A percentile compares a stretch with the other conserved stretches of the same genome.
Conservation (phyloP, 2,797 vertebrate species). For the Acanthurus leucopareius region DNA sequence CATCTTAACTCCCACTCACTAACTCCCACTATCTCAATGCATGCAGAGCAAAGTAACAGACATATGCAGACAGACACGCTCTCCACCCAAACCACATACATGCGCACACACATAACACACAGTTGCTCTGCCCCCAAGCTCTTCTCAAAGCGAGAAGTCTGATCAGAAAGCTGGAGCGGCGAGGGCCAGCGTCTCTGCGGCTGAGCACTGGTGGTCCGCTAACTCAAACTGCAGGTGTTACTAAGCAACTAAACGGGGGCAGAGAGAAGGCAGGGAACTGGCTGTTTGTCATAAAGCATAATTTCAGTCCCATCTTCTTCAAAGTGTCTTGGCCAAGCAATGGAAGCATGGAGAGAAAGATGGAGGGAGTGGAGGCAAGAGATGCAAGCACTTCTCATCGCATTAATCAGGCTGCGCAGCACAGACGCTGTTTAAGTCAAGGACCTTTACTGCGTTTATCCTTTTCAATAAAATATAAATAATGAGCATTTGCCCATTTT, state of each 20-base stretch:
- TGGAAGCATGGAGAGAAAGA: conserved; percentile 46
- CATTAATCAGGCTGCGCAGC: conserved; percentile 26
- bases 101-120: conserved; percentile 14
- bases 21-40: conserved; percentile 70
- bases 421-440: conserved; percentile 19
- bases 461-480: conserved; percentile 1
- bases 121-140: conserved; percentile 67
- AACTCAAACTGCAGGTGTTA: conserved; percentile 87
- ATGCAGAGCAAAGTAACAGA: conserved; percentile 60
- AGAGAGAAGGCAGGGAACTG: conserved; percentile 81
- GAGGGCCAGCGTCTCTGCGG: conserved; percentile 70
- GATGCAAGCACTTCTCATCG: conserved; percentile 42
- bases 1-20: conserved; percentile 77
- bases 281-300: conserved; percentile 77
- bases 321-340: conserved; percentile 63
- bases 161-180: conserved; percentile 73
- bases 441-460: conserved; percentile 7
- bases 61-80: conserved; percentile 51
- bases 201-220: conserved; percentile 76
- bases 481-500: conserved; percentile 23
- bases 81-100: conserved; percentile 35
- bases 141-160: conserved; percentile 73
- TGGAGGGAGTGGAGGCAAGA: conserved; percentile 40
- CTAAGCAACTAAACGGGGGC: conserved; percentile 87
- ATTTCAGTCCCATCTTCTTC: conserved; percentile 78